Conservation (phyloP, 2,888 invertebrate species). For the Noctua janthe region DNA sequence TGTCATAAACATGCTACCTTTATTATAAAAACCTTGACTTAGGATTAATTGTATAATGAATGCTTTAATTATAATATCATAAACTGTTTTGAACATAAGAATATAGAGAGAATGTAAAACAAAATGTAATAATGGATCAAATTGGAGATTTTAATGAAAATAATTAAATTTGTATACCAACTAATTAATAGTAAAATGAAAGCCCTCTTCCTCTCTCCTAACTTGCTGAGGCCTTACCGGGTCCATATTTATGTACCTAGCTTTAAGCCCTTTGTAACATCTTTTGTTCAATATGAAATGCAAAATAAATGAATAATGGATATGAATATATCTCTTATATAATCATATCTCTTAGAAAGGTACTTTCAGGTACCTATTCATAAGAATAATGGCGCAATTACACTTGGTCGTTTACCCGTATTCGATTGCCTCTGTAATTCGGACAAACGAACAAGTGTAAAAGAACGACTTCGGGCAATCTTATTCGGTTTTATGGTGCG, state of each 20-base stretch:
- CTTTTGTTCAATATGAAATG: no score
- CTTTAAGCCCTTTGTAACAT: no score
- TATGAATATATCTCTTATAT: no score
- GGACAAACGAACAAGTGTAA: not conserved
- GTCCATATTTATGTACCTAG: no score
- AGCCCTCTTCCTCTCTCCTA: no score
- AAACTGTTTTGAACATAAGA: not conserved
- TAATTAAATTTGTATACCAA: no score
- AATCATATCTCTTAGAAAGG: not conserved
- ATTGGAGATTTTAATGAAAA: not conserved
- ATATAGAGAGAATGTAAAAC: not conserved
- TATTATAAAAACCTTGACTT: no score
- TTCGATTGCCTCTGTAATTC: not conserved
- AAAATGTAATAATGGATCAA: not conserved
- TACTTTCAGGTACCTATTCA: not conserved
- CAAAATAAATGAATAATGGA: no score
- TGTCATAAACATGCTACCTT: not conserved
- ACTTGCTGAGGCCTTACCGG: no score
- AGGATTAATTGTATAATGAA: not conserved
- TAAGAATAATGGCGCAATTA: not conserved
- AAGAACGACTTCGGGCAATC: not conserved
- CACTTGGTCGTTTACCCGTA: not conserved
- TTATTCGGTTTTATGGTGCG: not conserved
- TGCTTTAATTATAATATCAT: not conserved
- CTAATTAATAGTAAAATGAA: no score